phyloP scores from a whole-genome alignment of 2,888 invertebrate species.

The Craniophora ligustri region DNA sequence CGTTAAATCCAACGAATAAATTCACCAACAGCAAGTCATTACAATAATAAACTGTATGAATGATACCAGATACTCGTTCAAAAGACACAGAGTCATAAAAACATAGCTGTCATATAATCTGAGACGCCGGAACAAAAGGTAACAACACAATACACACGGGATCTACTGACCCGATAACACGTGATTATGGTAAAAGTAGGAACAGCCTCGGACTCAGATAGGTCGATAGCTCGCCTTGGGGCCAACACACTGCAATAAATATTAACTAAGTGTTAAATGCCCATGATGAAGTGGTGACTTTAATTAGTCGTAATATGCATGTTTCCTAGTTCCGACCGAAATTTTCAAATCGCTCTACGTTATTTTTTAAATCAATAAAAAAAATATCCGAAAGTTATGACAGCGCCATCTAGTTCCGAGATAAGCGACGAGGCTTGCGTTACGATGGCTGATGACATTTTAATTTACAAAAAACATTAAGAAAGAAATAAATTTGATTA shows the following conservation, averaged over 20 bases:
- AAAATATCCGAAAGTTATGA: too few relatives aligned
- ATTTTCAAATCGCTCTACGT: background rate
- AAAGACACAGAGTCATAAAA: background rate
- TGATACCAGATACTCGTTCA: too few relatives aligned
- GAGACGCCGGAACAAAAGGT: constrained; percentile 26
- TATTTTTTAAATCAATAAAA: too few relatives aligned
- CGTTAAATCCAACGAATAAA: background rate
- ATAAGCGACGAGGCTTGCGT: too few relatives aligned
- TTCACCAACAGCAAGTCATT: too few relatives aligned
- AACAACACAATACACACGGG: background rate
- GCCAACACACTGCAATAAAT: constrained; percentile 1
- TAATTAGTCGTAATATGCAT: constrained; percentile 28
- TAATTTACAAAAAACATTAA: too few relatives aligned
- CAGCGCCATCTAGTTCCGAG: too few relatives aligned
- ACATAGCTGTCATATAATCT: constrained; percentile 7
- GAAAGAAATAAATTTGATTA: too few relatives aligned
- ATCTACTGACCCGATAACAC: constrained; percentile 14
- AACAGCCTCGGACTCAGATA: constrained; percentile 28
- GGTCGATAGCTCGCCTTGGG: constrained; percentile 41
- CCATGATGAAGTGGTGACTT: constrained; percentile 15
- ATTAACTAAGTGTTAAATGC: background rate
- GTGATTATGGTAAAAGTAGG: constrained; percentile 39
- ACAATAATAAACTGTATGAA: too few relatives aligned
- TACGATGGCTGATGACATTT: too few relatives aligned
- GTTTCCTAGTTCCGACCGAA: constrained; percentile 44